These are phyloP conservation scores for Hyalella azteca DNA, from an alignment of 2,888 invertebrate species.

Conservation along the genomic window DNA sequence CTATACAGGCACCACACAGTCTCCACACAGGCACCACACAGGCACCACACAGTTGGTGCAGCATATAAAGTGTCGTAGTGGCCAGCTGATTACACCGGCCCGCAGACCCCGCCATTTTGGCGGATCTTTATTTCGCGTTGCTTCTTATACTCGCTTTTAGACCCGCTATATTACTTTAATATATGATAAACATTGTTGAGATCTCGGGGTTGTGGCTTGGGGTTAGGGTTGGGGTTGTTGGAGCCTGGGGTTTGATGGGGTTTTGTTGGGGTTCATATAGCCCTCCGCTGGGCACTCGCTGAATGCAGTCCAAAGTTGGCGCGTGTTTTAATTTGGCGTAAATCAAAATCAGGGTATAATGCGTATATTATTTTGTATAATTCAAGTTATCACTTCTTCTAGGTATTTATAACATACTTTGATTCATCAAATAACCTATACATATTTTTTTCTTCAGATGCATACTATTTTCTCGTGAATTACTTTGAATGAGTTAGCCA, in stretches of 20 bases:
- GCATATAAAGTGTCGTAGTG: not conserved
- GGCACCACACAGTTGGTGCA: too few species aligned
- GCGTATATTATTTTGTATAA: not conserved
- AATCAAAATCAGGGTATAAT: slow-evolving; percentile 2
- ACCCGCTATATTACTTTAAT: not conserved
- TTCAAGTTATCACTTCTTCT: not conserved
- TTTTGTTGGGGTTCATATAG: not conserved
- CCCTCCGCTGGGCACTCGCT: slow-evolving; percentile 17
- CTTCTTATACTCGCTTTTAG: not conserved
- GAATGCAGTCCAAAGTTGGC: slow-evolving; percentile 31
- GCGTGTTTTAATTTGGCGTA: slow-evolving; percentile 3
- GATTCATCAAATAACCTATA: not conserved
- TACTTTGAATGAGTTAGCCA: not conserved
- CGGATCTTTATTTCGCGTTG: not conserved
- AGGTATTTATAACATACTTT: not conserved
- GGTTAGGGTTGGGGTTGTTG: too few species aligned
- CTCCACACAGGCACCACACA: too few species aligned
- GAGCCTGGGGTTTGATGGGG: not conserved
- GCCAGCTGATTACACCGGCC: not conserved
- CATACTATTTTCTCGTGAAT: not conserved
- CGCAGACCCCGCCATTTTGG: not conserved
- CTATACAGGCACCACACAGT: too few species aligned
- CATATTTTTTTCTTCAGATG: not conserved
- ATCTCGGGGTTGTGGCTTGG: too few species aligned
- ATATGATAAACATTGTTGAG: not conserved